These are phyloP conservation scores for Drosophila seclusa DNA, from an alignment of 2,888 invertebrate genomes.

Conservation along the genomic window DNA sequence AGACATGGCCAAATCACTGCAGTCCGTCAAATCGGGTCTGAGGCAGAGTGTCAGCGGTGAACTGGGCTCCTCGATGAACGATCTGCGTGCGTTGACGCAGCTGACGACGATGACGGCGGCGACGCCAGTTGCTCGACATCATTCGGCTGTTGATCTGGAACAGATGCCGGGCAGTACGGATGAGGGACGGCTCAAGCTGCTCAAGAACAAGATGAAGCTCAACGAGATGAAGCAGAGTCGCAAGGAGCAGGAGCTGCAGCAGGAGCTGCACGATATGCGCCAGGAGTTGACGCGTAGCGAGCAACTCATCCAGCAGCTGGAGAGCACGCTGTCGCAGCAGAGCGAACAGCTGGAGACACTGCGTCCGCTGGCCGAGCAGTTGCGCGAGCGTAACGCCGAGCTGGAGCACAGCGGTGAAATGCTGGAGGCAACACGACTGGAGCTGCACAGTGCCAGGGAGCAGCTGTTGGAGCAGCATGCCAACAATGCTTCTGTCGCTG, in stretches of 20 bases:
- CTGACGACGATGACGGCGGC: conserved; percentile 37
- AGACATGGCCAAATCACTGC: conserved; percentile 86
- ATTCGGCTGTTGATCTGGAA: conserved; percentile 82
- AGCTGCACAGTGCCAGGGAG: conserved; percentile 85
- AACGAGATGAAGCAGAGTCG: conserved; percentile 69
- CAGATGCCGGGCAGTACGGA: conserved; percentile 54
- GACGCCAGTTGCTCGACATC: conserved; percentile 76
- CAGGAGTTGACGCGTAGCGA: conserved; percentile 83
- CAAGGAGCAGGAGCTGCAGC: conserved; percentile 79
- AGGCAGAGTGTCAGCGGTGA: conserved; percentile 77
- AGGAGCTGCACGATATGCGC: conserved; percentile 66
- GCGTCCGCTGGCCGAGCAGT: conserved; percentile 41
- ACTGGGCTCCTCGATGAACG: conserved; percentile 84
- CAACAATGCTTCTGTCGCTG: background rate
- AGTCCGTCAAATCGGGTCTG: conserved; percentile 76
- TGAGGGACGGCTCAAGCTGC: conserved; percentile 82
- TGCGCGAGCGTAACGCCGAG: conserved; percentile 88
- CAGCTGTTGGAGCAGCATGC: conserved; percentile 58
- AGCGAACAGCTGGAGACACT: conserved; percentile 12
- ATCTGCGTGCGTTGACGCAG: conserved; percentile 71
- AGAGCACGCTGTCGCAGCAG: conserved; percentile 29
- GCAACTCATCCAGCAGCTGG: conserved; percentile 91
- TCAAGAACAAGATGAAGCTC: conserved; percentile 82
- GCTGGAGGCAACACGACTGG: conserved; percentile 72
- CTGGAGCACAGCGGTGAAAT: conserved; percentile 89